Conservation (phyloP, 1,140 invertebrate genomes). For the Palaemon carinicauda region DNA sequence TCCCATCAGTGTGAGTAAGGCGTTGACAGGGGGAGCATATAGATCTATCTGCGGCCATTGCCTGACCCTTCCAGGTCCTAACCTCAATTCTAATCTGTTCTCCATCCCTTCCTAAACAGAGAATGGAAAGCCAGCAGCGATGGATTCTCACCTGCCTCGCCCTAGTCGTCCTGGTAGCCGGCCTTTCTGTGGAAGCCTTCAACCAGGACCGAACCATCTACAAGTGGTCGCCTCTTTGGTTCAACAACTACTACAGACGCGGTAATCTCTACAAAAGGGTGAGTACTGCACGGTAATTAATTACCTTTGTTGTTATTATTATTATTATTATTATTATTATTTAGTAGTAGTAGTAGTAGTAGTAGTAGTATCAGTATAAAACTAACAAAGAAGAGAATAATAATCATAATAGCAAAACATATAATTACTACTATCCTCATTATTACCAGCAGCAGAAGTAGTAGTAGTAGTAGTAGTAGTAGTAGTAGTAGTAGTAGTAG, state of each 20-base stretch:
- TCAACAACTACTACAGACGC: conserved; percentile 51
- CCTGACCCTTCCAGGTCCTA: too few species aligned
- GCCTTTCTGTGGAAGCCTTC: conserved; percentile 11
- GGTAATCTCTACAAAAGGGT: conserved; percentile 54
- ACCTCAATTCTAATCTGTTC: too few species aligned
- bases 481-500: background rate
- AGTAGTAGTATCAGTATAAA: background rate
- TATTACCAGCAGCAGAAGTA: background rate
- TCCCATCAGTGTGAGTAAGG: too few species aligned
- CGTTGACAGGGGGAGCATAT: too few species aligned
- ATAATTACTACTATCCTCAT: background rate
- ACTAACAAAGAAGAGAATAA: too few species aligned
- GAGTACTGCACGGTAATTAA: conserved; percentile 7
- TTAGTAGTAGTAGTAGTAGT: background rate
- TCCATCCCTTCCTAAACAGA: background rate
- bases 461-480: background rate
- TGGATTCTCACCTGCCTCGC: background rate
- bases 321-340: background rate
- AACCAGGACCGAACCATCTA: conserved; percentile 56
- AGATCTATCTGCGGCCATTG: too few species aligned
- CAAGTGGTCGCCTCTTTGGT: conserved; percentile 59
- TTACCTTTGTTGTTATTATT: background rate
- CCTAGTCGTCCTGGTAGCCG: conserved; percentile 20
- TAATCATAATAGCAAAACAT: too few species aligned
- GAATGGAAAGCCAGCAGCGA: background rate